Evolutionary conservation across 2,797 vertebrate genomes (phyloP).

Genomic region (Pseudocheirus occidentalis): DNA sequence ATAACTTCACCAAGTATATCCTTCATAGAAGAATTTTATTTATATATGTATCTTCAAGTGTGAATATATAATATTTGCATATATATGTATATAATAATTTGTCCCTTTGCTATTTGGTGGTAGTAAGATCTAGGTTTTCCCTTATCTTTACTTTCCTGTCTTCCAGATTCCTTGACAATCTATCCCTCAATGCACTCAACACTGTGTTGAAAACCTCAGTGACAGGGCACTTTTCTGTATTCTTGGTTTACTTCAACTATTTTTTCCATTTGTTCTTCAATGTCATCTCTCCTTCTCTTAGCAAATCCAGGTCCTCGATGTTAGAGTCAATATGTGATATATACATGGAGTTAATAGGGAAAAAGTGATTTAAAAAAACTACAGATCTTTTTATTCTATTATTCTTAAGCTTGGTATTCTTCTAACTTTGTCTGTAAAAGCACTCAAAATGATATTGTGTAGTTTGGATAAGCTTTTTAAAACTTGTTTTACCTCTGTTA

Average conservation of each 20-base stretch:
- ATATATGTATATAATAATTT: neutral
- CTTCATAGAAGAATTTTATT: too few species aligned
- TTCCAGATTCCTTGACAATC: neutral
- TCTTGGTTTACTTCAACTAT: neutral
- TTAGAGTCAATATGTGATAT: neutral
- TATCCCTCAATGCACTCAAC: neutral
- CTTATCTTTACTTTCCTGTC: neutral
- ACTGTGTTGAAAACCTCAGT: neutral
- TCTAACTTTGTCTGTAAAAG: neutral
- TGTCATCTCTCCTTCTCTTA: neutral
- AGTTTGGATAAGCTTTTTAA: neutral
- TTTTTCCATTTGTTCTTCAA: neutral
- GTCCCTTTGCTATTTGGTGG: neutral
- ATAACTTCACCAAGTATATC: too few species aligned
- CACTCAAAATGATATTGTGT: neutral
- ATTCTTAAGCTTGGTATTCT: neutral
- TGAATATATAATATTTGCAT: neutral
- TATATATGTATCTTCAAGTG: neutral
- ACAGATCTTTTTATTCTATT: neutral
- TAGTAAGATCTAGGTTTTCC: neutral
- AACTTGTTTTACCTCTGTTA: neutral
- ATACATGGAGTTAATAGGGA: neutral
- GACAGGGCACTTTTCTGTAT: neutral
- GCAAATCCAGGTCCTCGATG: neutral
- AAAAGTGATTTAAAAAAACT: neutral